Base-by-base conservation (phyloP, 2,113 vertebrate species). In the Sapayoa aenigma region DNA sequence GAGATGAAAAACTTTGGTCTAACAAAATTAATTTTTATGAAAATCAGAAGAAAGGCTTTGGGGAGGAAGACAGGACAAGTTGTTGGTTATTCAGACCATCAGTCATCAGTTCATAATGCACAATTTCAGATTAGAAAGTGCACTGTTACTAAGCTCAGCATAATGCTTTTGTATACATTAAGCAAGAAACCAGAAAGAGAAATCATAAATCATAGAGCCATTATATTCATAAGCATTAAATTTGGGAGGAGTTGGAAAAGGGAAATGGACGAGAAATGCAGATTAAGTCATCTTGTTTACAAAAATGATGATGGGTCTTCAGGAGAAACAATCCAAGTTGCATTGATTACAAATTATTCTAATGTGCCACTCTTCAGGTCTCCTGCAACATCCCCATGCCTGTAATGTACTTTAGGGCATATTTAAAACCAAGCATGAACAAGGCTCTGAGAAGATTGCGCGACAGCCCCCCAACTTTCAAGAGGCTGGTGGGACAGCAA, bases 91-190 rank as follows among this genome's bases (percentile, higher is more conserved):
- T 90, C 53, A 93, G 56, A 42, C 9, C 27, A 95, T 52, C 76
- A 92, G 76, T 81, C 87, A 87, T 47, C 60, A 35, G 63, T n/a
- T 35, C 30, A 80, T 41, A 68, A 22, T 22, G 42, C 9, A 39
- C 3, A n/a, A 35, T 44, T 93, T 81, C 58, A 77, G 50, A 92
- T 74, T 35, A 91, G 81, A 73, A 96, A 91, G 62, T 15, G n/a
- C 22, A 62, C 15, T 35, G 60, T 49, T 93, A 89, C 28, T 73
- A 89, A 65, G 8, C 8, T 73, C 74, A 85, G 16, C 12, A 39
- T 81, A 60, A 84, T 74, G 59, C 30, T 81, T 66, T 55, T 1
- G 14, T 53, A 83, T 89, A 69, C 33, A 58, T 55, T 90, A 85
- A 90, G 69, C 23, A 85, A 87, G 78, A 65, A 55, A 73, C 13